Evolutionary conservation across 2,888 invertebrate species (phyloP).

Genomic region (Perizoma affinitatum): DNA sequence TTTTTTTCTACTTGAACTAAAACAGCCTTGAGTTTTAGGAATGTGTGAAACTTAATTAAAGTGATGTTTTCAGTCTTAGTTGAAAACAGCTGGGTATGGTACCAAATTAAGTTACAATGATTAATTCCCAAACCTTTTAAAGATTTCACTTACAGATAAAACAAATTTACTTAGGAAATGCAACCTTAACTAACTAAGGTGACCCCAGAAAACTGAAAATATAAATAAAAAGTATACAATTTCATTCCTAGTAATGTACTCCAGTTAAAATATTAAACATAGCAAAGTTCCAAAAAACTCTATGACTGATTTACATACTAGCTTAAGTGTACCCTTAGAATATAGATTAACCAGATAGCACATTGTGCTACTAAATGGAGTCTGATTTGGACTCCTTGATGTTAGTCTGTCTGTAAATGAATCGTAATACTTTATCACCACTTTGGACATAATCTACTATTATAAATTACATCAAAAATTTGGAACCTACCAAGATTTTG

Average conservation of each 20-base stretch:
- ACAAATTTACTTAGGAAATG: conserved; percentile 44
- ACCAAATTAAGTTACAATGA: conserved; percentile 44
- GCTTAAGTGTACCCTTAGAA: conserved; percentile 45
- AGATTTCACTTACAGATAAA: conserved; percentile 31
- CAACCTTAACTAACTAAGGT: conserved; percentile 33
- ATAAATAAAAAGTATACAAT: conserved; percentile 30
- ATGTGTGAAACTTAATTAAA: conserved; percentile 64
- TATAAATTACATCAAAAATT: too few species aligned
- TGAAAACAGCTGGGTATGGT: conserved; percentile 48
- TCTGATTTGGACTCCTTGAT: too few species aligned
- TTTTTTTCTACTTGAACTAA: conserved; percentile 62
- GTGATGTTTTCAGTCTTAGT: conserved; percentile 64
- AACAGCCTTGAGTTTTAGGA: conserved; percentile 76
- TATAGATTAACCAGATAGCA: too few species aligned
- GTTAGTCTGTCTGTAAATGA: too few species aligned
- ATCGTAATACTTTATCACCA: too few species aligned
- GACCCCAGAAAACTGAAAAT: conserved; percentile 24
- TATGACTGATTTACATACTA: conserved; percentile 46
- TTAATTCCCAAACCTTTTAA: conserved; percentile 35
- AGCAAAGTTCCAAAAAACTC: conserved; percentile 31
- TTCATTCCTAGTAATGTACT: conserved; percentile 24
- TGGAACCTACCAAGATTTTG: too few species aligned
- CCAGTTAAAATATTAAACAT: conserved; percentile 43
- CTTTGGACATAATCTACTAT: too few species aligned
- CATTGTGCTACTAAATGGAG: too few species aligned